Evolutionary conservation across 2,888 invertebrate species (phyloP), one percentile per base, ranked within the genome.

Genomic region (Zhengitettix transpicula): DNA sequence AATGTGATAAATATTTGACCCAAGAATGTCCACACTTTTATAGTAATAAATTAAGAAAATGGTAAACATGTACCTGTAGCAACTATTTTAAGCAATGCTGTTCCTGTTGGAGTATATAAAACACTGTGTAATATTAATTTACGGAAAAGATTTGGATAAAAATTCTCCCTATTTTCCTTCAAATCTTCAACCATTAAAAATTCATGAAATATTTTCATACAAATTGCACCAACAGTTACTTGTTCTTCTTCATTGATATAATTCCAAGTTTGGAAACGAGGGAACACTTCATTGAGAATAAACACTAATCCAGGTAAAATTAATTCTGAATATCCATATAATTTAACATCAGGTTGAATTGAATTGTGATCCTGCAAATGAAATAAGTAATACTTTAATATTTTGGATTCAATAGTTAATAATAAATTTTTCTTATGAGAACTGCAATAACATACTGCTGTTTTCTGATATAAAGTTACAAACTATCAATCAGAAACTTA

Each of bases 21-120:
- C 28, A 28, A 28, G 7, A 28, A 5, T 28, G 7, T 28, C 7
- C 28, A 28, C 7, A 28, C 7, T 28, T 28, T 28, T 7, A 28
- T 2, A 5, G 7, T 5, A 28, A 28, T 28, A 28, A 28, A 28
- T 28, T 7, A 2, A 28, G 28, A 5, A 28, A 28, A 28, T 28
- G 28, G 7, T 5, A 44, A 47, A 1, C 16, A 16, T 17, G 15
- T 44, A 55, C 60, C 60, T 55, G 57, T 52, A 11, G 57, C 57
- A 40, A 60, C 60, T 55, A 74, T 74, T 62, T 71, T 72, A 56
- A 68, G 61, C 2, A 73, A 64, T 0, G 73, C 72, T 55, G 72
- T 71, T 28, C 73, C 67, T 0, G 73, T 71, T 57, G 47, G n/a
- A 14, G 47, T 47, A 47, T 47, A 47, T 47, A 47, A 47, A 47